Percentiles rank a stretch among this genome's conserved stretches.
Evolutionary conservation across 37 sponge, comb jelly and placozoan species (phyloP).

Genomic region (Axinella damicornis): DNA sequence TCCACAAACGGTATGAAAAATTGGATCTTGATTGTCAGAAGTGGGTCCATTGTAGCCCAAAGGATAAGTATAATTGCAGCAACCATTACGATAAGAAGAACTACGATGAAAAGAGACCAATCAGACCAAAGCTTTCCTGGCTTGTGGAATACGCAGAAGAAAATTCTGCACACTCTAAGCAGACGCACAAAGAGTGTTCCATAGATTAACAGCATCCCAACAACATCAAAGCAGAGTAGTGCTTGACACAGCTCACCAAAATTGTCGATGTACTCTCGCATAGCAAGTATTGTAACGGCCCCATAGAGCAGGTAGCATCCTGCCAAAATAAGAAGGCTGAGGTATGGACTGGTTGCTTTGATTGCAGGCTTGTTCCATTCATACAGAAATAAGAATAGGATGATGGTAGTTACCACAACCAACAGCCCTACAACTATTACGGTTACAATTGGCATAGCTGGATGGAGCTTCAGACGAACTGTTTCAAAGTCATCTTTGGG

Average conservation of each 20-base stretch:
- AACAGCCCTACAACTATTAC: background rate
- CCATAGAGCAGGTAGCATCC: too few relatives aligned
- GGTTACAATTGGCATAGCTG: too few relatives aligned
- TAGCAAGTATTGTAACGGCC: background rate
- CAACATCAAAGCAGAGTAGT: background rate
- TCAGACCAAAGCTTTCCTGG: background rate
- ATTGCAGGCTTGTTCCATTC: background rate
- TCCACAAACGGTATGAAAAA: too few relatives aligned
- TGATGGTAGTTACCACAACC: slow-evolving; percentile 1
- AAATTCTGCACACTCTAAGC: background rate
- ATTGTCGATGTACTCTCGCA: background rate
- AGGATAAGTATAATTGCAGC: too few relatives aligned
- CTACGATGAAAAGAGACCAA: background rate
- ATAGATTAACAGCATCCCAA: background rate
- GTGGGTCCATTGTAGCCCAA: too few relatives aligned
- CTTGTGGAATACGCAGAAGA: background rate
- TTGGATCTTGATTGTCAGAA: too few relatives aligned
- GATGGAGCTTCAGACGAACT: too few relatives aligned
- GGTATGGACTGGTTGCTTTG: too few relatives aligned
- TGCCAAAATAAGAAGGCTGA: too few relatives aligned
- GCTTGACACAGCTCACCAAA: background rate
- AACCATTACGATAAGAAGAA: background rate
- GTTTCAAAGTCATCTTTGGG: slow-evolving; percentile 25
- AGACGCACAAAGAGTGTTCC: slow-evolving; percentile 15
- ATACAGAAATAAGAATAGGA: background rate